Percentiles rank a stretch among this genome's conserved stretches.
phyloP scores from a whole-genome alignment of 2,797 vertebrate genomes.

The Pelobates cultripes region DNA sequence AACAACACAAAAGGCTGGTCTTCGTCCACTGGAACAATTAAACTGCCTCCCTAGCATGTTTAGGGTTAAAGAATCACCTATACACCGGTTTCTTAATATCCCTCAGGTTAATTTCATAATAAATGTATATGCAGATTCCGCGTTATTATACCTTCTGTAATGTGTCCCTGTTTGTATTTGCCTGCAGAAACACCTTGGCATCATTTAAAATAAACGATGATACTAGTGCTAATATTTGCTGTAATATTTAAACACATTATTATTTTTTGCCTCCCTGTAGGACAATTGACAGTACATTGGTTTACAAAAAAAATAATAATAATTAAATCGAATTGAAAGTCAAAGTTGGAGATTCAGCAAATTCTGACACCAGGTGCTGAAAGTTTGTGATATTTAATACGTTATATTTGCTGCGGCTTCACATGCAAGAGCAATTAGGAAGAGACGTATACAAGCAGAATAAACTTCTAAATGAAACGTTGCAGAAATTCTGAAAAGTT shows the following conservation, averaged over 20 bases:
- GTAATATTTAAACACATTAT: slow-evolving; percentile 21
- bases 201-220: slow-evolving; percentile 50
- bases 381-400: slow-evolving; percentile 39
- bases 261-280: slow-evolving; percentile 40
- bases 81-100: not conserved
- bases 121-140: slow-evolving; percentile 30
- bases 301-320: not conserved
- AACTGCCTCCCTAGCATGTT: not conserved
- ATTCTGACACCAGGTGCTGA: slow-evolving; percentile 34
- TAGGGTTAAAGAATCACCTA: not conserved
- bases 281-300: slow-evolving; percentile 32
- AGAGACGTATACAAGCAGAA: slow-evolving; percentile 26
- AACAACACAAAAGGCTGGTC: too few relatives aligned
- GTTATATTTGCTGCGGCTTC: slow-evolving; percentile 40
- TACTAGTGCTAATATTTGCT: slow-evolving; percentile 39
- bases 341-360: slow-evolving; percentile 31
- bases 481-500: slow-evolving; percentile 16
- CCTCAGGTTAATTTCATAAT: not conserved
- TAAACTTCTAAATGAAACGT: slow-evolving; percentile 33
- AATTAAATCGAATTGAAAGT: slow-evolving; percentile 39
- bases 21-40: not conserved
- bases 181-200: slow-evolving; percentile 39
- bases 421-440: slow-evolving; percentile 38
- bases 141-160: slow-evolving; percentile 40
- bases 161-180: slow-evolving; percentile 50